A percentile compares a stretch with the other conserved stretches of the same genome.
Evolutionary conservation across 2,797 vertebrate genomes (phyloP).

Genomic region (Loriculus beryllinus): DNA sequence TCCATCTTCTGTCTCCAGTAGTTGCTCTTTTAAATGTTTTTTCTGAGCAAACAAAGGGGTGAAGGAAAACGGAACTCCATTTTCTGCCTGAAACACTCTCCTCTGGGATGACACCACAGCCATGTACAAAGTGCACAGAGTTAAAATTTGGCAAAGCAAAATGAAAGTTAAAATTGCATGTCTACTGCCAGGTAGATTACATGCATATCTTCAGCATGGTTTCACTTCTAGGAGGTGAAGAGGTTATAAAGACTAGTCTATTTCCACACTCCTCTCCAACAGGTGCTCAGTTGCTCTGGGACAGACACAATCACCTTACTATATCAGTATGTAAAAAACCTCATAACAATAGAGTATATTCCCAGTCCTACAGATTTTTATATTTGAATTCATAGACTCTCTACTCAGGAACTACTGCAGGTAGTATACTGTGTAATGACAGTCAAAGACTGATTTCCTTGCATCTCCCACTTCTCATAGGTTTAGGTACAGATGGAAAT

Average conservation of each 20-base stretch:
- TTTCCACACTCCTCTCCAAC: background rate
- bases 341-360: background rate
- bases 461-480: background rate
- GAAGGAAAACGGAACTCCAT: background rate
- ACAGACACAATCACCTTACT: background rate
- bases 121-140: background rate
- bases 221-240: background rate
- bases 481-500: constrained; percentile 83
- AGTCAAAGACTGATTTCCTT: background rate
- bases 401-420: background rate
- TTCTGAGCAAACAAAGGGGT: background rate
- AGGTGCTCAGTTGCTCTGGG: background rate
- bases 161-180: background rate
- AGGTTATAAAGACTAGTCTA: background rate
- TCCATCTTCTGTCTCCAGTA: background rate
- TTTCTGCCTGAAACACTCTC: background rate
- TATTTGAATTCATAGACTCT: background rate
- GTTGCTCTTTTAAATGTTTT: background rate
- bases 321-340: background rate
- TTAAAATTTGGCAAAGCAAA: background rate
- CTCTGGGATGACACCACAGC: background rate
- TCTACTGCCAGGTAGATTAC: background rate
- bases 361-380: background rate
- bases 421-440: background rate
- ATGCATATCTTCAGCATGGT: background rate